Conservation (phyloP, 2,888 invertebrate species). For the Tinea pellionella region DNA sequence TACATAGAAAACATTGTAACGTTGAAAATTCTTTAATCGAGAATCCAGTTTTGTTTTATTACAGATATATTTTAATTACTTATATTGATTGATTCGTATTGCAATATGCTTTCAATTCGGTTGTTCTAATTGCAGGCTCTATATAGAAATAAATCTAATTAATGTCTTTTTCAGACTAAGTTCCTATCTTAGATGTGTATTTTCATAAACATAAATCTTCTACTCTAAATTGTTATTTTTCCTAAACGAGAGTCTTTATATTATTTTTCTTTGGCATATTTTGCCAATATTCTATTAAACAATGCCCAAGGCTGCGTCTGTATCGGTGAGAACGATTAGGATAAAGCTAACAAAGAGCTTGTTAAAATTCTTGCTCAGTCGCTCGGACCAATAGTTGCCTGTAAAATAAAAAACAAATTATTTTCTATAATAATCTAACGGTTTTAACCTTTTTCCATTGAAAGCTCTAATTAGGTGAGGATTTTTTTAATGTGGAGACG, state of each 20-base stretch:
- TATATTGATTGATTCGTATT: too few species aligned
- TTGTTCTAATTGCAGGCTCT: not conserved
- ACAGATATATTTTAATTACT: too few species aligned
- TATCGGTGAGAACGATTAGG: conserved; percentile 27
- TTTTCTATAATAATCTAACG: not conserved
- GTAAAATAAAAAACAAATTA: conserved; percentile 30
- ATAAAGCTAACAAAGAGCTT: conserved; percentile 48
- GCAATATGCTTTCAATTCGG: too few species aligned
- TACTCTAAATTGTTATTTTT: not conserved
- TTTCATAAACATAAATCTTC: not conserved
- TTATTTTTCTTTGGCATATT: conserved; percentile 8
- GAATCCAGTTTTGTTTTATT: too few species aligned
- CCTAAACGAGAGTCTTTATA: conserved; percentile 12
- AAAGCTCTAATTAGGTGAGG: not conserved
- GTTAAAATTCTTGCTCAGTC: conserved; percentile 53
- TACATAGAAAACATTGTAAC: too few species aligned
- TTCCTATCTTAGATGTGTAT: not conserved
- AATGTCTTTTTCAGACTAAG: too few species aligned
- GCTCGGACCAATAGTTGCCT: not conserved
- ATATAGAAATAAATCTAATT: too few species aligned
- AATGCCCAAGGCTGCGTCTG: conserved; percentile 14
- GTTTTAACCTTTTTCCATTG: not conserved
- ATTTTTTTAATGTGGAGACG: too few species aligned
- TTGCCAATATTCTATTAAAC: conserved; percentile 20
- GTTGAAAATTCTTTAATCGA: too few species aligned